Evolutionary conservation across 2,888 invertebrate species (phyloP).

Genomic region (Nineta flava): DNA sequence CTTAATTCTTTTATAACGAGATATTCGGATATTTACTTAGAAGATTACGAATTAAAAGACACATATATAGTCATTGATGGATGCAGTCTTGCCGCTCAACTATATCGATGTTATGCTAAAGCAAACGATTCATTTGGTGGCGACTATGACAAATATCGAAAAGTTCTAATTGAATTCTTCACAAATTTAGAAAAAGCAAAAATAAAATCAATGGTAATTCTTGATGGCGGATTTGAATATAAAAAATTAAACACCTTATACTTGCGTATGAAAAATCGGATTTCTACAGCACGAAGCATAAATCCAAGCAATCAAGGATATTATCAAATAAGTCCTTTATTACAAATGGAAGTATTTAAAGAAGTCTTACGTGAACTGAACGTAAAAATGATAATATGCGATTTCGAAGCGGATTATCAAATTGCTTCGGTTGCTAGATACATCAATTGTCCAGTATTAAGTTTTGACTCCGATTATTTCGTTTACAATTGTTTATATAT

Average conservation of each 20-base stretch:
- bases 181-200: conserved; percentile 50
- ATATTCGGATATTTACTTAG: conserved; percentile 45
- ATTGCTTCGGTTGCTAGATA: conserved; percentile 66
- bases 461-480: conserved; percentile 89
- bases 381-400: conserved; percentile 52
- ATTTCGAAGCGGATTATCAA: conserved; percentile 82
- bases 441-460: conserved; percentile 71
- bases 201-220: conserved; percentile 52
- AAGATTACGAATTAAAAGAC: conserved; percentile 46
- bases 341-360: conserved; percentile 58
- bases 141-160: conserved; percentile 66
- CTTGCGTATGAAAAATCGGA: conserved; percentile 39
- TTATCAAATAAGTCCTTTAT: conserved; percentile 52
- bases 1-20: conserved; percentile 63
- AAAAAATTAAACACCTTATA: conserved; percentile 53
- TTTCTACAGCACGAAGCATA: conserved; percentile 37
- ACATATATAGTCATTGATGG: conserved; percentile 65
- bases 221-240: conserved; percentile 64
- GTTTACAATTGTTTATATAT: conserved; percentile 74
- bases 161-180: conserved; percentile 49
- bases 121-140: conserved; percentile 65
- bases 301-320: conserved; percentile 37
- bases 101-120: conserved; percentile 45
- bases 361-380: conserved; percentile 48
- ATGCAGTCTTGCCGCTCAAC: conserved; percentile 52